Evolutionary conservation across 2,797 vertebrate genomes (phyloP), one percentile per base, ranked within the genome.

Genomic region (Aeoliscus strigatus): DNA sequence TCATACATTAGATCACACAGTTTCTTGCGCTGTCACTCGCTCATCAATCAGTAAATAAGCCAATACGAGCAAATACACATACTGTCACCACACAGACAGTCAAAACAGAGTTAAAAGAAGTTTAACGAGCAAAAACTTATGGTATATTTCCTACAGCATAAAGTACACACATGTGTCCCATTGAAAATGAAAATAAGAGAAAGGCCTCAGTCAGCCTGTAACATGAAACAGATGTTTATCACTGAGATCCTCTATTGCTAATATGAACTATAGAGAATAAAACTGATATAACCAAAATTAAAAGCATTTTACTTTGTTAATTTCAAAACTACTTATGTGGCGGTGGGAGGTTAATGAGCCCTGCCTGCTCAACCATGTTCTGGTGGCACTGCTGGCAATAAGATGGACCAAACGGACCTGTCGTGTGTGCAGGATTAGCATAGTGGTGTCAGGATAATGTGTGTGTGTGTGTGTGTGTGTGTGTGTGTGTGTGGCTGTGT

Each of bases 101-200:
- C 18, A 39, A 53, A 52, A 59, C 39, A 46, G 23, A 60, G 42
- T 60, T 68, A 62, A 69, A 63, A 65, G 56, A 60, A 42, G 23
- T 66, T 80, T 73, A 64, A 66, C 49, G 56, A 65, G 61, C 50
- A 6, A 67, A 36, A 45, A 47, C 50, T 75, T 53, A 49, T 44
- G 32, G 44, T 70, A 60, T 60, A 70, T 77, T 75, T 80, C 61
- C 61, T 45, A 28, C 12, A 61, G 52, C 51, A 71, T 67, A 67
- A 73, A 70, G 58, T 54, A 51, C 45, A 73, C 60, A 70, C 73
- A 70, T 34, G 27, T 65, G 61, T 70, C 59, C 64, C 51, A 58
- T 55, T 72, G 76, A 81, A 78, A 81, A 75, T 70, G 77, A 81
- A 75, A 70, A 75, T 42, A 45, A 71, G 58, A 55, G 62, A 73